phyloP scores from a whole-genome alignment of 2,888 invertebrate species.

The Diabrotica balteata region DNA sequence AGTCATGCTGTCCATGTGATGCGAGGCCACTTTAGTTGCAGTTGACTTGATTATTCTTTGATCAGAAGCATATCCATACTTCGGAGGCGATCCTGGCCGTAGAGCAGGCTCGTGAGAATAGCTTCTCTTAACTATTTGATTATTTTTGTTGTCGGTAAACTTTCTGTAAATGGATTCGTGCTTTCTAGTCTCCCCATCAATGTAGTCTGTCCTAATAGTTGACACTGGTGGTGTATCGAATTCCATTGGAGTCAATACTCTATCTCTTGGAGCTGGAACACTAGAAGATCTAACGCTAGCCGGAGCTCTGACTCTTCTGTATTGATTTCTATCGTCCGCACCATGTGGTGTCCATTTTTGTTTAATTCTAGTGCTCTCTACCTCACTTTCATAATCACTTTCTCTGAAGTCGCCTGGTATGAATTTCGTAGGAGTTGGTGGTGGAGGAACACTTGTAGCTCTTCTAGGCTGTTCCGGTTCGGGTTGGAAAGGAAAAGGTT shows the following conservation, averaged over 20 bases:
- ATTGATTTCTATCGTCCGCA: conserved; percentile 67
- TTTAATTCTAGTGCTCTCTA: conserved; percentile 67
- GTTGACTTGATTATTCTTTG: conserved; percentile 53
- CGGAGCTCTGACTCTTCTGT: conserved; percentile 70
- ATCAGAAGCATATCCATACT: conserved; percentile 65
- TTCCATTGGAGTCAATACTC: conserved; percentile 68
- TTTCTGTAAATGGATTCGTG: conserved; percentile 46
- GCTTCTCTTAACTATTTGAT: conserved; percentile 48
- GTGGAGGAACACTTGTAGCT: conserved; percentile 60
- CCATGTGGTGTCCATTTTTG: conserved; percentile 71
- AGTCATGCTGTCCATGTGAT: conserved; percentile 72
- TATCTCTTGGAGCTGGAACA: conserved; percentile 60
- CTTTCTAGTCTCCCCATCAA: conserved; percentile 39
- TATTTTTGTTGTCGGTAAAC: conserved; percentile 49
- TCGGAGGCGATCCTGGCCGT: conserved; percentile 68
- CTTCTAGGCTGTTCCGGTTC: conserved; percentile 57
- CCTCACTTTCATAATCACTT: conserved; percentile 75
- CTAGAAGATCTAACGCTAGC: conserved; percentile 61
- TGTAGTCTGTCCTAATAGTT: conserved; percentile 40
- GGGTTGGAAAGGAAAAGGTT: conserved; percentile 62
- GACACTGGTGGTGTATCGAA: conserved; percentile 65
- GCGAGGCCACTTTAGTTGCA: conserved; percentile 65
- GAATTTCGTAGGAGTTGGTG: conserved; percentile 71
- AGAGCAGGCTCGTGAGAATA: conserved; percentile 53
- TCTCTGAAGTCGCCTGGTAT: conserved; percentile 70